phyloP scores from a whole-genome alignment of 2,797 vertebrate genomes.

The Phrynocephalus forsythii region DNA sequence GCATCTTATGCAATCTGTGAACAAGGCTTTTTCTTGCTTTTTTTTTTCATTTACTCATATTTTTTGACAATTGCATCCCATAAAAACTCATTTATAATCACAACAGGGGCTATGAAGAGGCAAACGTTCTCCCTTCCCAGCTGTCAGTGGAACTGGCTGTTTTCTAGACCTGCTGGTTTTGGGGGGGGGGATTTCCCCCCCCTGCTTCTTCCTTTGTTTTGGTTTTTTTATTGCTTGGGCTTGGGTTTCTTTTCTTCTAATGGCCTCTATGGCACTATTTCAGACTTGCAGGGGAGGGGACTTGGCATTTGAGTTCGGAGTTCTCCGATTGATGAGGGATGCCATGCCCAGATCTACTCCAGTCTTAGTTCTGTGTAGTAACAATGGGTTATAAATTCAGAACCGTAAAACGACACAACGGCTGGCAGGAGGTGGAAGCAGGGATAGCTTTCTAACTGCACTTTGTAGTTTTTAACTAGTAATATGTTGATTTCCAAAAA shows the following conservation, averaged over 20 bases:
- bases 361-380: neutral
- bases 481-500: neutral
- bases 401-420: neutral
- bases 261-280: neutral
- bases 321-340: neutral
- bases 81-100: neutral
- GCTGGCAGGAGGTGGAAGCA: neutral
- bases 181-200: no score
- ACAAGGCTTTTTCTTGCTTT: neutral
- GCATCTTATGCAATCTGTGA: neutral
- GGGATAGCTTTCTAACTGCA: neutral
- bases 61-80: neutral
- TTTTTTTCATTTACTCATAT: rapidly evolving
- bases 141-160: neutral
- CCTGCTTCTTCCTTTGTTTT: neutral
- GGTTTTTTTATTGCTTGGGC: slow-evolving; percentile 17
- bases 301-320: slow-evolving; percentile 4
- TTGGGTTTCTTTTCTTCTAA: slow-evolving; percentile 7
- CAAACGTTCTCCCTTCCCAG: neutral
- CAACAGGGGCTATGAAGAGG: neutral
- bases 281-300: neutral
- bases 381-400: neutral
- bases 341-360: neutral
- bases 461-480: neutral
- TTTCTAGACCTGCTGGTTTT: neutral